Evolutionary conservation across 2,888 invertebrate genomes (phyloP), one percentile per base, ranked within the genome.

Genomic region (Aethes cnicana): DNA sequence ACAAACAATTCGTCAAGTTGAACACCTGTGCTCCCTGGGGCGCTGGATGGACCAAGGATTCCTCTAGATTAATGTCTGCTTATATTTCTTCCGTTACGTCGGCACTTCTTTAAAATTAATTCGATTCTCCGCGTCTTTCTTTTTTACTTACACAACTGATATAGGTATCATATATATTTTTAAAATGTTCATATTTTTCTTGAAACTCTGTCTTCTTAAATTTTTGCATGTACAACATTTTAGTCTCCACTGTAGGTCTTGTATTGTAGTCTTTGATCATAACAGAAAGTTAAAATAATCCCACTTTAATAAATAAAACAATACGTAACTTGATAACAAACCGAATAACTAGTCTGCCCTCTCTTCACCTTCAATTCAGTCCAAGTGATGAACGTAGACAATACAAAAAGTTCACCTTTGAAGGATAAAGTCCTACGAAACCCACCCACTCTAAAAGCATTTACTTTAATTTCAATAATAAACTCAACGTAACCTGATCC

Each of bases 1-100:
- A 78, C 79, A 84, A 83, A 82, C 80, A 77, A 84, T 86, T 75
- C 77, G 79, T 84, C 84, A 84, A 72, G 74, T 58, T 57, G 66
- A 66, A 67, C 83, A 84, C 84, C 84, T 84, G 84, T 70, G 81
- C 68, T 66, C 75, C 60, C 56, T 59, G 28, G 47, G 41, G 37
- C n/a, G 21, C 35, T 17, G 32, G 44, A 39, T 46, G 52, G 52
- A 37, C 56, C 65, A 59, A 68, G 68, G 72, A 78, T 79, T 74
- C 74, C 69, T 57, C n/a, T 64, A 74, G 77, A 86, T 83, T 81
- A 84, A 87, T 85, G 71, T 72, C 77, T 81, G 81, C 83, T 82
- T 84, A 84, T 83, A 82, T 80, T 74, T 84, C 80, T 79, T 69
- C 74, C 69, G 58, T 61, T 77, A 80, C 80, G 64, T 72, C 70